These are phyloP conservation scores for Dasypogon diadema DNA, from an alignment of 2,888 invertebrate species.

Conservation along the genomic window DNA sequence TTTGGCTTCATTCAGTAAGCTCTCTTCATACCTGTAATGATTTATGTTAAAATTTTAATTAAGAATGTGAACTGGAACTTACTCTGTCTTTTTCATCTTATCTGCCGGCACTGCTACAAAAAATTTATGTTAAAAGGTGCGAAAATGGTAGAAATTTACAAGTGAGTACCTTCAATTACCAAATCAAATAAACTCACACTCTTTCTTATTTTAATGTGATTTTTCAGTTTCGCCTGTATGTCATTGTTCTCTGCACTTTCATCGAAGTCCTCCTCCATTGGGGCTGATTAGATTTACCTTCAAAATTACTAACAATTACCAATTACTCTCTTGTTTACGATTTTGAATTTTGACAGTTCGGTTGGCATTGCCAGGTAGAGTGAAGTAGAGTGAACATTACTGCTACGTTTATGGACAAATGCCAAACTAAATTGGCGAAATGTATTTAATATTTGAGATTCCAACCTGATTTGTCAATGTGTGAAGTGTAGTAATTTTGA, in stretches of 20 bases:
- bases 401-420: too few relatives aligned
- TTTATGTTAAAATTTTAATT: too few relatives aligned
- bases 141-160: background rate
- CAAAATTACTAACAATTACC: too few relatives aligned
- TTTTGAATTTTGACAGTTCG: too few relatives aligned
- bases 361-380: too few relatives aligned
- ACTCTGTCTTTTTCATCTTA: constrained; percentile 2
- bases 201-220: background rate
- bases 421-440: too few relatives aligned
- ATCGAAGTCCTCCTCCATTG: constrained; percentile 9
- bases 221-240: background rate
- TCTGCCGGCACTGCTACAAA: background rate
- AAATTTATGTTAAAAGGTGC: background rate
- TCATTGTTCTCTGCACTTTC: background rate
- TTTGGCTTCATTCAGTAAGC: constrained; percentile 58
- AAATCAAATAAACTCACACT: constrained; percentile 29
- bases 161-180: background rate
- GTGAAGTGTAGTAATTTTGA: too few relatives aligned
- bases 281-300: too few relatives aligned
- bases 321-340: too few relatives aligned
- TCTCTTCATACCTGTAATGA: constrained; percentile 58
- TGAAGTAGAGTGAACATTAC: too few relatives aligned
- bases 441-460: too few relatives aligned
- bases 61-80: background rate
- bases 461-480: too few relatives aligned